Base-by-base conservation (phyloP, 2,888 invertebrate species). In the Lasius fuliginosus region DNA sequence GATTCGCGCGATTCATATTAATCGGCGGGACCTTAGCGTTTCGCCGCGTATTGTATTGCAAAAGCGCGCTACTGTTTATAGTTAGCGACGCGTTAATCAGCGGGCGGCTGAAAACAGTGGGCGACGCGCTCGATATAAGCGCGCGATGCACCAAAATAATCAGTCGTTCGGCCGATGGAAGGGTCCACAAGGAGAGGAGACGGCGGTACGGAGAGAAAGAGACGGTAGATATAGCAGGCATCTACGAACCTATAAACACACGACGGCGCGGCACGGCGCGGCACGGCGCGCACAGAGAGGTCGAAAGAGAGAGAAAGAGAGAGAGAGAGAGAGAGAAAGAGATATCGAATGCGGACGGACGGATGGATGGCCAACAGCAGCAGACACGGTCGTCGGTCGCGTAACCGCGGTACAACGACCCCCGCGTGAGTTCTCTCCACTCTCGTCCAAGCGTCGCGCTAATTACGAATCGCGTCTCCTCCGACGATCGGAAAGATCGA, bases 371-470 rank as follows among this genome's bases (percentile, higher is more conserved):
- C 83, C 86, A 86, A 81, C 87, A 85, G 85, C 87, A 84, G 85
- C 87, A 83, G 88, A 85, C 83, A 85, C 86, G 85, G 86, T 86
- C 86, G 87, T 92, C 91, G 92, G 91, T 92, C 92, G 92, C 92
- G 91, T 92, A 92, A 92, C 91, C 91, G 89, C 91, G 91, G 92
- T 92, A 92, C 92, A 93, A 93, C 92, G 92, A 93, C 92, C 92
- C 88, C 92, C 89, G 88, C 88, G 6, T 27, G 69, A 23, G 23
- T 33, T 58, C 68, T 79, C 27, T 86, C 87, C 84, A 85, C 89
- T 85, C 68, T 90, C 88, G 84, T 85, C 86, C 86, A 23, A 82
- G 83, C 88, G 79, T 79, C 84, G 65, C 71, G 67, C 85, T 88
- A 89, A 89, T 89, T 88, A 73, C 88, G 85, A 87, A 36, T 36